Conservation (phyloP, 2,797 vertebrate species). For the Etheostoma nigrum region DNA sequence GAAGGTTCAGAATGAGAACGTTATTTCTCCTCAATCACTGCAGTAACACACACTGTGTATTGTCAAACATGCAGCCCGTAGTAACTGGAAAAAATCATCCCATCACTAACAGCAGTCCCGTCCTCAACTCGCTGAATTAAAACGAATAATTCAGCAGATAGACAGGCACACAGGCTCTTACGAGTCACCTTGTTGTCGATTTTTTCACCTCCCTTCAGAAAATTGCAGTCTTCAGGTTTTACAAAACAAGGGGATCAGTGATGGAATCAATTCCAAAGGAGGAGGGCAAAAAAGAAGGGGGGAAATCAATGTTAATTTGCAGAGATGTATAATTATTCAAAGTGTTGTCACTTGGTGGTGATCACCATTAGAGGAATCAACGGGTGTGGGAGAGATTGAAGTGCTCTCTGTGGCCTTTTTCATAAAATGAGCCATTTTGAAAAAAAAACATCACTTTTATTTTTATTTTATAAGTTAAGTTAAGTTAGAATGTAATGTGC, state of each 20-base stretch:
- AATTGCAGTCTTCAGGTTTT: conserved; percentile 68
- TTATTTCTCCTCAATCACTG: conserved; percentile 62
- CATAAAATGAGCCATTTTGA: neutral
- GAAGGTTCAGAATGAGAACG: conserved; percentile 46
- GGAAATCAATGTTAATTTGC: conserved; percentile 72
- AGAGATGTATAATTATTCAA: conserved; percentile 69
- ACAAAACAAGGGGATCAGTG: conserved; percentile 65
- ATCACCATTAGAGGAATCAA: conserved; percentile 45
- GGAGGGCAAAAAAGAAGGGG: conserved; percentile 8
- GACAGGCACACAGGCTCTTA: conserved; percentile 52
- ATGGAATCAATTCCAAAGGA: conserved; percentile 68
- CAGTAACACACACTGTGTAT: conserved; percentile 64
- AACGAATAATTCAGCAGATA: conserved; percentile 72
- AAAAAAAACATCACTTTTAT: neutral
- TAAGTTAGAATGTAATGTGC: neutral
- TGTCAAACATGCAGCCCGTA: conserved; percentile 64
- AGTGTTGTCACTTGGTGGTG: conserved; percentile 46
- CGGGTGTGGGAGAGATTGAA: neutral
- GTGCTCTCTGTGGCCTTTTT: conserved; percentile 10
- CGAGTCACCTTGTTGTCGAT: conserved; percentile 76
- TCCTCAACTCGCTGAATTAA: conserved; percentile 66
- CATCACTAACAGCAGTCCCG: conserved; percentile 19
- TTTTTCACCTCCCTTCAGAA: conserved; percentile 51
- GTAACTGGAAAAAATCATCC: conserved; percentile 40
- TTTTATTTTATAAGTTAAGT: neutral